Percentiles rank a stretch among this genome's conserved stretches.
Conservation (phyloP, 2,888 invertebrate genomes). For the Tuberolachnus salignus region DNA sequence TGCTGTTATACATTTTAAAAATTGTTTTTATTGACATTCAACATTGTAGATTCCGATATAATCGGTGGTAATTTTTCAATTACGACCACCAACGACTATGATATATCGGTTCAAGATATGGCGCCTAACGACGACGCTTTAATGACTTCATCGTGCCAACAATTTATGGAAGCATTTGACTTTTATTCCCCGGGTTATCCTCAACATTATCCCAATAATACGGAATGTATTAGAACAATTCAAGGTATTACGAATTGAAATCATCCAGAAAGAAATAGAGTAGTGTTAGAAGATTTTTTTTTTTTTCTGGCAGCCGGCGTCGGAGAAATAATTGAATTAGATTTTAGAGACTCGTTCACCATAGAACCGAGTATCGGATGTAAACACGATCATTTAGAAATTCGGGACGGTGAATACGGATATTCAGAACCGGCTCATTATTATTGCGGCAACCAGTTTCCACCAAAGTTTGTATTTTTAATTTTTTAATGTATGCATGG, state of each 20-base stretch:
- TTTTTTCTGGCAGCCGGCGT: slow-evolving; percentile 66
- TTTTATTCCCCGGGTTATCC: slow-evolving; percentile 77
- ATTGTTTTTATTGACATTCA: neutral
- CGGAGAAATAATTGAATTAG: slow-evolving; percentile 73
- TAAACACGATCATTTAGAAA: slow-evolving; percentile 80
- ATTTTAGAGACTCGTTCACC: slow-evolving; percentile 80
- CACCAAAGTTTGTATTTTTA: slow-evolving; percentile 57
- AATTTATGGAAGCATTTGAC: slow-evolving; percentile 64
- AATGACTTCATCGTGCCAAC: slow-evolving; percentile 56
- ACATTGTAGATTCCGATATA: slow-evolving; percentile 37
- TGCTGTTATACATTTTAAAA: neutral
- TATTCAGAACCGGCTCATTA: slow-evolving; percentile 72
- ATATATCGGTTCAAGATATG: slow-evolving; percentile 49
- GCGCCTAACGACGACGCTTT: slow-evolving; percentile 21
- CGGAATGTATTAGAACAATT: slow-evolving; percentile 71
- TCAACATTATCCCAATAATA: slow-evolving; percentile 70
- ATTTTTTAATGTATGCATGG: neutral
- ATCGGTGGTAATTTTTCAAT: slow-evolving; percentile 33
- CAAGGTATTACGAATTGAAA: slow-evolving; percentile 66
- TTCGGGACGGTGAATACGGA: slow-evolving; percentile 81
- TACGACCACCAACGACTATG: slow-evolving; percentile 37
- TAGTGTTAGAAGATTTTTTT: neutral
- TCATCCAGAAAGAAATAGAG: neutral
- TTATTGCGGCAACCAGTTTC: slow-evolving; percentile 70
- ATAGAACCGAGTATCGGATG: slow-evolving; percentile 74